Evolutionary conservation across 2,113 vertebrate species (phyloP), one percentile per base, ranked within the genome.

Genomic region (Psilopsiagon aurifrons): DNA sequence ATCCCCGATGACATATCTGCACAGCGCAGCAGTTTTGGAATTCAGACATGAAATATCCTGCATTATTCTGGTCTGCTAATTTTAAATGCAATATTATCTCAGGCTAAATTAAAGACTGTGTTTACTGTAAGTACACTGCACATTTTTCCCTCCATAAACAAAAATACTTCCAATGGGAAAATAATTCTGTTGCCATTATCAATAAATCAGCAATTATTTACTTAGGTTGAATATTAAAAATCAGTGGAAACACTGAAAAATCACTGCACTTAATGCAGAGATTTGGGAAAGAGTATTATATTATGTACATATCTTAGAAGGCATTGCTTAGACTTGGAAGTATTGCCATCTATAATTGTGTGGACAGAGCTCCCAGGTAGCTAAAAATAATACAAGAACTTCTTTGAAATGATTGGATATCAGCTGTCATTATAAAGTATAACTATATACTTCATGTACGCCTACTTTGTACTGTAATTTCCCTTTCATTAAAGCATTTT

Each of bases 1-100:
- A 0, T 0, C 0, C 8, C 20, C 33, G 16, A 75, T 4, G 71
- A 41, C 2, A 10, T 7, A 64, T 1, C 17, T 77, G 57, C 22
- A 16, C 22, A 59, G 33, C 14, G 43, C 16, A 27, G 17, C 5
- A 67, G 17, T 78, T 94, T 70, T 22, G 46, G 24, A 94, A 93
- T 29, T 52, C 74, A 77, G 29, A 27, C 29, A 55, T 70, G 66
- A 67, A 88, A 33, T 4, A 17, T 77, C 74, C n/a, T 66, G 44
- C 13, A 75, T 82, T 74, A 59, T 18, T 88, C 33, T 60, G 9
- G 20, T 27, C 43, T 70, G 16, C 17, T 70, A 75, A 63, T 66
- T 77, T 86, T 27, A 86, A 79, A 83, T 43, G 24, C 12, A 84
- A 3, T 77, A 29, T 55, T 82, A 75, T 75, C 43, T 90, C 64